A percentile compares a stretch with the other conserved stretches of the same genome.
Conservation (phyloP, 64 coral and sea anemone species). For the Montipora cactus region DNA sequence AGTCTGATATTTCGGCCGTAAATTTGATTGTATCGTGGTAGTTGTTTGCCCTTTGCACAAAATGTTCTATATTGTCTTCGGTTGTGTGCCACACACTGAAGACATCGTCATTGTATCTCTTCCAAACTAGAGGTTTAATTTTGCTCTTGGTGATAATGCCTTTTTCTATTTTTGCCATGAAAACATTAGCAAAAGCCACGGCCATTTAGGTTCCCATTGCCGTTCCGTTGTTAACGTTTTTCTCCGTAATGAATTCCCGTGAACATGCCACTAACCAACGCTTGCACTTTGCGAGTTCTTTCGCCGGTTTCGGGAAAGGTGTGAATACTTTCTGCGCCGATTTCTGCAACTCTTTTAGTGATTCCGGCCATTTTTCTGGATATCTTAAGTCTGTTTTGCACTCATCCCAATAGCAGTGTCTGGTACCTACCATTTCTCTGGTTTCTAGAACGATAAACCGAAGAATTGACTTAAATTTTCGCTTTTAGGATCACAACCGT, state of each 20-base stretch:
- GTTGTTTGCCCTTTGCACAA: no score
- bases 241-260: background rate
- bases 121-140: no score
- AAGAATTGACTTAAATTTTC: conserved; percentile 64
- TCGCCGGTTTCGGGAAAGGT: conserved; percentile 53
- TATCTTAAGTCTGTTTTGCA: conserved; percentile 43
- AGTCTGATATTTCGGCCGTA: no score
- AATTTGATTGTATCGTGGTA: no score
- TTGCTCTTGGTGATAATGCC: no score
- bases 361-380: conserved; percentile 45
- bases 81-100: no score
- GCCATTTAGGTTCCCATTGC: no score
- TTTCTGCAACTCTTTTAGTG: conserved; percentile 50
- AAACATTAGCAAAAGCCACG: no score
- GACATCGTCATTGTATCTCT: no score
- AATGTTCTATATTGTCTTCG: no score
- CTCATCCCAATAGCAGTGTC: background rate
- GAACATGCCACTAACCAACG: background rate
- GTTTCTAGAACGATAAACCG: conserved; percentile 59
- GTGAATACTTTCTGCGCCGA: conserved; percentile 52
- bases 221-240: no score
- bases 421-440: background rate
- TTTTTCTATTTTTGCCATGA: no score
- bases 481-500: conserved; percentile 67
- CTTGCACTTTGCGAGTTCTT: conserved; percentile 16